phyloP scores from a whole-genome alignment of 2,888 invertebrate species.

The Graphium colonna region DNA sequence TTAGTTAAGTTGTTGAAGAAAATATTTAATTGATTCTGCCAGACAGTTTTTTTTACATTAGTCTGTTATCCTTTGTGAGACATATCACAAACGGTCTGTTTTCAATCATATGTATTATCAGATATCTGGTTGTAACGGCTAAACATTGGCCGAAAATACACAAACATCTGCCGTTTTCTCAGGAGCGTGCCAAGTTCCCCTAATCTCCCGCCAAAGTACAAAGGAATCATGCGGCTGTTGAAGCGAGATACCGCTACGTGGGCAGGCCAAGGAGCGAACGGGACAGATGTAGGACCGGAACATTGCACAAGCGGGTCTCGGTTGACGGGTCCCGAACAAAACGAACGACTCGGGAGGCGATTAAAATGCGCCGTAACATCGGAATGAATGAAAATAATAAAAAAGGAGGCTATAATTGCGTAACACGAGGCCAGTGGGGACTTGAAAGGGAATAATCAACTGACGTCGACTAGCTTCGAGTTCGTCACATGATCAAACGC shows the following conservation, averaged over 20 bases:
- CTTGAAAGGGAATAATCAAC: conserved; percentile 32
- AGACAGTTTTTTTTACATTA: no score
- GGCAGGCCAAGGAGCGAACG: conserved; percentile 31
- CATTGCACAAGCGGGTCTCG: conserved; percentile 72
- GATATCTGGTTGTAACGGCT: conserved; percentile 50
- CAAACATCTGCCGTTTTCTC: conserved; percentile 76
- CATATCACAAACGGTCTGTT: background rate
- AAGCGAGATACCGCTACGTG: conserved; percentile 40
- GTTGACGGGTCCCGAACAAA: conserved; percentile 74
- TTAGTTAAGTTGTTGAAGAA: no score
- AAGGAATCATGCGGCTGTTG: conserved; percentile 57
- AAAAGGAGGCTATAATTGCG: conserved; percentile 60
- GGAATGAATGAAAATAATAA: conserved; percentile 69
- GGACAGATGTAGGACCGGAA: conserved; percentile 54
- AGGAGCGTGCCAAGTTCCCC: conserved; percentile 73
- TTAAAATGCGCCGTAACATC: conserved; percentile 68
- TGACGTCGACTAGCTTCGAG: conserved; percentile 1
- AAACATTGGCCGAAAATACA: conserved; percentile 50
- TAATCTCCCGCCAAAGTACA: conserved; percentile 66
- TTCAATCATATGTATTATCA: conserved; percentile 48
- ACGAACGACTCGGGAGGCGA: conserved; percentile 68
- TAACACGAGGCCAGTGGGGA: conserved; percentile 57
- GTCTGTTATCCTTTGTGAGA: background rate
- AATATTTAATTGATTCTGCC: no score
- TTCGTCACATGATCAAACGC: conserved; percentile 11